Base-by-base conservation (phyloP, 2,888 invertebrate genomes). In the Heliconius ethilla region DNA sequence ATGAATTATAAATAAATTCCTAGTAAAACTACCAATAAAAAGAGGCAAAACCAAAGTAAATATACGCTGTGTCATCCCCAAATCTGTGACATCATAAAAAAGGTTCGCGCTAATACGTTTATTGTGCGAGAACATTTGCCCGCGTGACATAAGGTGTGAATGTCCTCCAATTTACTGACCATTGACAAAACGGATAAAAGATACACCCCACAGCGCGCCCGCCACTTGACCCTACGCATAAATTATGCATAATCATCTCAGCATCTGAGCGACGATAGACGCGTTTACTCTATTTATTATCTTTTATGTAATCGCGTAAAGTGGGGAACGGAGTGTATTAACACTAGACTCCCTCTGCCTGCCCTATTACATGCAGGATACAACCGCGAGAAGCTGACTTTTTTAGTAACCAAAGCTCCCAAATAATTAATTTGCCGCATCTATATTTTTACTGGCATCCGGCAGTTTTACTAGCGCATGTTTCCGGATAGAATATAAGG, bases 171-270 rank as follows among this genome's bases (percentile, higher is more conserved):
- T 85, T 87, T 86, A 84, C 84, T 85, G 85, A 83, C 85, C 86
- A 86, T 87, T 86, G 81, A 87, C 81, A 83, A 83, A 84, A 86
- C 83, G 82, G 75, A 84, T 83, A 84, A 84, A 84, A 83, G 81
- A 83, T 78, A 79, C 78, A 75, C 83, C 83, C 84, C 80, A 81
- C 82, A 80, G 75, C 75, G 75, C 72, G 70, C 80, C 83, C 81
- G 89, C 85, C 90, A 92, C 92, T 94, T 94, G 94, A 93, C 93
- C 93, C 93, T 83, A 85, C 85, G 92, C 92, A 93, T 94, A 94
- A 92, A 93, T 93, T 93, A 94, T 91, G 93, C 92, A 90, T 90
- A 92, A 93, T 93, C 92, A 94, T 92, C 88, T 84, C 55, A 74
- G 62, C 76, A 76, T 74, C 67, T 74, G 59, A 77, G 73, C 67